A percentile compares a stretch with the other conserved stretches of the same genome.
These are phyloP conservation scores for Drosophila anomelani DNA, from an alignment of 2,888 invertebrate species.

Conservation along the genomic window DNA sequence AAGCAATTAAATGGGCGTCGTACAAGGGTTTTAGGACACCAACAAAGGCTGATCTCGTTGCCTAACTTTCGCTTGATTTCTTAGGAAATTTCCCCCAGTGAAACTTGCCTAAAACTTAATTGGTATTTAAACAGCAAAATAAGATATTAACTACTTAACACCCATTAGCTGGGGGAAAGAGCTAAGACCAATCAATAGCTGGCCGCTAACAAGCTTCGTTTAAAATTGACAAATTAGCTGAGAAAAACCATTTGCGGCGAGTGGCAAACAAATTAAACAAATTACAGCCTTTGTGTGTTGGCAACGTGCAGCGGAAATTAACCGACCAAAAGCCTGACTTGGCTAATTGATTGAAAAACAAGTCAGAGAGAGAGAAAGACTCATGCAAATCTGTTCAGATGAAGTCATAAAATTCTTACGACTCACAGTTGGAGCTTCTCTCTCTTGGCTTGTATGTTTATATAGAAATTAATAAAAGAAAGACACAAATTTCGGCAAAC, in stretches of 20 bases:
- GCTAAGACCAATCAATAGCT: conserved; percentile 23
- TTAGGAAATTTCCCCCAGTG: conserved; percentile 17
- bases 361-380: conserved; percentile 42
- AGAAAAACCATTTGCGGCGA: conserved; percentile 55
- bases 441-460: conserved; percentile 8
- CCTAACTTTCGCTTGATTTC: conserved; percentile 45
- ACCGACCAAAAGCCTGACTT: conserved; percentile 34
- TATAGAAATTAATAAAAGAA: conserved; percentile 42
- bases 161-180: conserved; percentile 61
- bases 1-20: conserved; percentile 40
- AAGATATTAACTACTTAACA: conserved; percentile 65
- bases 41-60: conserved; percentile 28
- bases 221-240: conserved; percentile 76
- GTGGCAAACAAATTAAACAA: conserved; percentile 60
- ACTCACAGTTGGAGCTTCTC: conserved; percentile 37
- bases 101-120: conserved; percentile 24
- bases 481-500: background rate
- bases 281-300: conserved; percentile 56
- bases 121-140: conserved; percentile 53
- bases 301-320: conserved; percentile 49
- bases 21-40: conserved; percentile 61
- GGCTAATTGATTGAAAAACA: conserved; percentile 69
- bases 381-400: conserved; percentile 66
- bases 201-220: conserved; percentile 50
- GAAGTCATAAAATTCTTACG: conserved; percentile 78